Evolutionary conservation across 1,140 invertebrate genomes (phyloP), one percentile per base, ranked within the genome.

Genomic region (Eumeta japonica): DNA sequence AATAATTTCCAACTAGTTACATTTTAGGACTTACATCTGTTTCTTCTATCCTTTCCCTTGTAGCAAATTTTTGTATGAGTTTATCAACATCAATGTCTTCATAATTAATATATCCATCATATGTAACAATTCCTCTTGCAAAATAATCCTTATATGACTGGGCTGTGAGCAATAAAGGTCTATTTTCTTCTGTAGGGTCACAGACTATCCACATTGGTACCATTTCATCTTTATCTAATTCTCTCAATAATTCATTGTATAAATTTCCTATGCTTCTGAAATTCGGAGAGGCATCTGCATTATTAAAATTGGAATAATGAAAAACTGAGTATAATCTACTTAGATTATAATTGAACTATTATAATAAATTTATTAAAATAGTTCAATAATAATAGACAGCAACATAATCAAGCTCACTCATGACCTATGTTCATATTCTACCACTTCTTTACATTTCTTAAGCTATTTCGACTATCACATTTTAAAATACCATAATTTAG

Each of bases 141-240:
- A 76, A 76, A 27, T 65, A 43, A 0, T 57, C 46, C 13, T 50
- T 50, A 56, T 67, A 56, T 1, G 72, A 68, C 28, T 74, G 62
- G 3, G 63, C 46, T 3, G 52, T 64, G 1, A 76, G 44, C 3
- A 76, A 39, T 15, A 75, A 43, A 1, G 65, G 55, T 30, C 51
- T 60, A 0, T 44, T 43, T 10, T 56, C 50, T 33, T 49, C 46
- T 33, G 45, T 35, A 4, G 68, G 62, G 20, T 66, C 65, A n/a
- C 61, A 70, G 3, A 76, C 24, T 14, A 75, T 43, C 70, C 70
- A 76, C 52, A 75, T 52, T 1, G 72, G 71, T 30, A 68, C 12
- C n/a, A 55, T 19, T 10, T 71, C 58, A 14, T 72, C 63, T 34
- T 39, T 28, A 1, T 43, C 12, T 13, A 48, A 3, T n/a, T 43